A percentile compares a stretch with the other conserved stretches of the same genome.
Evolutionary conservation across 2,797 vertebrate species (phyloP).

Genomic region (Pangasius sanitwongsei): DNA sequence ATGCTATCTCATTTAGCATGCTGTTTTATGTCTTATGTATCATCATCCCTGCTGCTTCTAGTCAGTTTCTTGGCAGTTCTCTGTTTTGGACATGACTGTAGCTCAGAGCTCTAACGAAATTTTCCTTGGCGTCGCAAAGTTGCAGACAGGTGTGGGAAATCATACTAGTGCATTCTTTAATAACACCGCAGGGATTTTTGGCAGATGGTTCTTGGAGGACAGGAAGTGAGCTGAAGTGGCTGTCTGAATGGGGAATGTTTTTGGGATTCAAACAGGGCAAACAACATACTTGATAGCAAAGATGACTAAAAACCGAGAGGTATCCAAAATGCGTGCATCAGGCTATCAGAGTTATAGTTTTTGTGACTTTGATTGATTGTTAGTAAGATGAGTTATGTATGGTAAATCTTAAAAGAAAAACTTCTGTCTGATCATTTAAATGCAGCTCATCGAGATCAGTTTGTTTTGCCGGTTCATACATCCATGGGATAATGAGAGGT

Average conservation of each 20-base stretch:
- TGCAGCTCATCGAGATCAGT: neutral
- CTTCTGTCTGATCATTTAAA: neutral
- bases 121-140: neutral
- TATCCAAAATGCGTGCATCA: neutral
- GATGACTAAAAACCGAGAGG: neutral
- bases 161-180: slow-evolving; percentile 14
- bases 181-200: neutral
- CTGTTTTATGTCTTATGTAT: slow-evolving; percentile 14
- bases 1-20: neutral
- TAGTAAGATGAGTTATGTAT: neutral
- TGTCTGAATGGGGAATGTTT: neutral
- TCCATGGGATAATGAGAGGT: neutral
- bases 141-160: slow-evolving; percentile 1
- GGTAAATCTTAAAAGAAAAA: neutral
- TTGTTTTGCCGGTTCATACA: neutral
- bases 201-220: slow-evolving; percentile 1
- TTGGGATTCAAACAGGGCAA: neutral
- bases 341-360: neutral
- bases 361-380: neutral
- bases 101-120: neutral
- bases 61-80: slow-evolving; percentile 3
- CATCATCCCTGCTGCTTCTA: slow-evolving; percentile 12
- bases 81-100: neutral
- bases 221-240: slow-evolving; percentile 7
- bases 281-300: neutral